phyloP scores from a whole-genome alignment of 2,888 invertebrate species.

The Gastrophysa polygoni region DNA sequence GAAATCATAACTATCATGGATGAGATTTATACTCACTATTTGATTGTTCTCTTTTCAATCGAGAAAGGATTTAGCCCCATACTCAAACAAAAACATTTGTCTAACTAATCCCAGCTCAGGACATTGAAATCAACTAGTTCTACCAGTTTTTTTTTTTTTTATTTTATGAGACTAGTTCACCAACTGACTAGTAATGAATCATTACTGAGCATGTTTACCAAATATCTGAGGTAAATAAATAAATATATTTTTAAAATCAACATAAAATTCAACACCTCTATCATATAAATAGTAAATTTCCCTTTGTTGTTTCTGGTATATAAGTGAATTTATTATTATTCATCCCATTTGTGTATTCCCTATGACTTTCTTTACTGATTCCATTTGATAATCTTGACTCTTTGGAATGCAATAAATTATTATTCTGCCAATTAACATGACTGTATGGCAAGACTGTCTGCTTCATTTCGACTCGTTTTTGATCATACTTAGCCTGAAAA shows the following conservation, averaged over 20 bases:
- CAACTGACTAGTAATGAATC: neutral
- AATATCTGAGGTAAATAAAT: neutral
- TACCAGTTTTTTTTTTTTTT: too few species aligned
- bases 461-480: constrained; percentile 61
- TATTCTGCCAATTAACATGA: constrained; percentile 56
- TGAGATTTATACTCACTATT: too few species aligned
- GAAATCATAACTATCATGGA: too few species aligned
- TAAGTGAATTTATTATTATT: constrained; percentile 49
- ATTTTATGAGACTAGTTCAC: neutral
- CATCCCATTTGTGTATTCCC: constrained; percentile 39
- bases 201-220: neutral
- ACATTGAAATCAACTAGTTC: too few species aligned
- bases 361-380: constrained; percentile 30
- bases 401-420: constrained; percentile 68
- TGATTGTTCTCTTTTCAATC: too few species aligned
- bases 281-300: constrained; percentile 52
- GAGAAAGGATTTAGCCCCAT: too few species aligned
- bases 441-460: constrained; percentile 63
- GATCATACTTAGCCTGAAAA: constrained; percentile 73
- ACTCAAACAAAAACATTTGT: too few species aligned
- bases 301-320: constrained; percentile 47
- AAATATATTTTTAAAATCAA: neutral
- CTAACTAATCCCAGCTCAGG: too few species aligned
- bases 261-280: too few species aligned
- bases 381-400: constrained; percentile 26